These are phyloP conservation scores for Nyleta sp. DNA, from an alignment of 2,888 invertebrate genomes.

Conservation along the genomic window DNA sequence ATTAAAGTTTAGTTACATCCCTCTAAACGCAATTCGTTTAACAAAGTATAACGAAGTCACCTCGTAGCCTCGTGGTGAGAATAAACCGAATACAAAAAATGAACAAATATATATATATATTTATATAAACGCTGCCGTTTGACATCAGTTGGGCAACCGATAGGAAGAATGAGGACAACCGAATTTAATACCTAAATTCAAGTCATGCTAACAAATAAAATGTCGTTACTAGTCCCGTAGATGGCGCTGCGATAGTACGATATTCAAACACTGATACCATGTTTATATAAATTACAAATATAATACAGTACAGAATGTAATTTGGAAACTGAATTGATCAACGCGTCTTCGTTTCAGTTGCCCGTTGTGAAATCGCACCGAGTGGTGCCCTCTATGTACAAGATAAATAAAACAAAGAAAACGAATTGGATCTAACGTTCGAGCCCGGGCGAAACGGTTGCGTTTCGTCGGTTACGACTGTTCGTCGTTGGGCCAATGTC, in stretches of 20 bases:
- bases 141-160: neutral
- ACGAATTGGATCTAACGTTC: constrained; percentile 13
- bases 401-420: constrained; percentile 32
- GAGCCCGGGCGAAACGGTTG: neutral
- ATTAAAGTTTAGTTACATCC: constrained; percentile 33
- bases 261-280: no score
- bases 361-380: no score
- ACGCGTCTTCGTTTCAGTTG: no score
- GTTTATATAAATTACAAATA: no score
- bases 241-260: no score
- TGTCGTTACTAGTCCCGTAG: no score
- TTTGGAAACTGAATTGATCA: no score
- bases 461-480: constrained; percentile 75
- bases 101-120: constrained; percentile 4
- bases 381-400: no score
- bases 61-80: neutral
- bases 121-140: neutral
- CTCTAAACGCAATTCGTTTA: constrained; percentile 43
- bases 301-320: no score
- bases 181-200: no score
- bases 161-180: no score
- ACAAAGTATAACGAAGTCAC: constrained; percentile 27
- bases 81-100: constrained; percentile 12
- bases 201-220: no score
- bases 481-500: constrained; percentile 80